These are phyloP conservation scores for Anodontia alba DNA, from an alignment of 2,888 invertebrate genomes.

Conservation along the genomic window DNA sequence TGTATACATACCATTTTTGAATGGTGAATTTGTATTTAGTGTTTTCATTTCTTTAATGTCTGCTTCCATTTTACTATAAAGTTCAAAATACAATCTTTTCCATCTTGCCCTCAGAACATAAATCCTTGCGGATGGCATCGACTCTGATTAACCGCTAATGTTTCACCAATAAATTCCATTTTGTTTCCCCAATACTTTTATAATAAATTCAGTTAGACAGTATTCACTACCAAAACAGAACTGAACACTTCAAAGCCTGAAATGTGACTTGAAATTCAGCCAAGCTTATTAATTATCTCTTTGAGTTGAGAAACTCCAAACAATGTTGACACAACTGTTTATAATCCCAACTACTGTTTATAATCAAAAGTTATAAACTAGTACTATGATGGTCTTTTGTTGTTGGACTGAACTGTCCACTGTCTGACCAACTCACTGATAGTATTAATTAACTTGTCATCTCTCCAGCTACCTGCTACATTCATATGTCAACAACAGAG, in stretches of 20 bases:
- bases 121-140: conserved; percentile 18
- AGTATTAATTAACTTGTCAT: neutral
- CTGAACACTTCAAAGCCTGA: neutral
- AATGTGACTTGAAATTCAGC: neutral
- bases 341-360: neutral
- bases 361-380: neutral
- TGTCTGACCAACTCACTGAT: neutral
- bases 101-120: conserved; percentile 19
- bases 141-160: neutral
- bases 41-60: conserved; percentile 38
- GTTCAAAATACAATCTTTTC: conserved; percentile 15
- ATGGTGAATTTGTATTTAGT: conserved; percentile 33
- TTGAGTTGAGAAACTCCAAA: neutral
- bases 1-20: conserved; percentile 42
- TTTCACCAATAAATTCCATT: neutral
- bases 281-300: conserved; percentile 12
- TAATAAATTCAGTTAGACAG: neutral
- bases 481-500: conserved; percentile 13
- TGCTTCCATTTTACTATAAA: conserved; percentile 38
- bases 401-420: neutral
- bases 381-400: neutral
- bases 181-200: neutral
- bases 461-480: neutral
- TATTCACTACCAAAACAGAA: neutral
- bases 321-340: conserved; percentile 11